These are phyloP conservation scores for Sinocyclocheilus rhinocerous DNA, from an alignment of 2,113 vertebrate species.

Conservation along the genomic window DNA sequence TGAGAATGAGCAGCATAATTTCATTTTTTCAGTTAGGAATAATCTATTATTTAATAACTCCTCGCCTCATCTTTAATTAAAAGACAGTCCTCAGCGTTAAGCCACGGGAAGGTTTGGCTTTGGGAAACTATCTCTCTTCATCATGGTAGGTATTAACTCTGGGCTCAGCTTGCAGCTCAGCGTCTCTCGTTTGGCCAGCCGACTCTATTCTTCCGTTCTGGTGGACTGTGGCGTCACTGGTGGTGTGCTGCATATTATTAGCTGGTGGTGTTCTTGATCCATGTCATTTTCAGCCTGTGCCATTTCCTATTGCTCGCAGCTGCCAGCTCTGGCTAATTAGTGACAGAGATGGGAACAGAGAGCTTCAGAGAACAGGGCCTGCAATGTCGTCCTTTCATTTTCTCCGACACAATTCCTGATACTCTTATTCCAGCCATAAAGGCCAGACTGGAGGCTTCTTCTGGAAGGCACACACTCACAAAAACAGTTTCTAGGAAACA, in stretches of 20 bases:
- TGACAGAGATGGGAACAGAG: constrained; percentile 30
- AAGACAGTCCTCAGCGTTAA: constrained; percentile 34
- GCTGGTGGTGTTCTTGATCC: constrained; percentile 36
- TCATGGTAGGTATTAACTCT: constrained; percentile 10
- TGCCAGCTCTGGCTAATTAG: constrained; percentile 59
- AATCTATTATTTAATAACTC: constrained; percentile 44
- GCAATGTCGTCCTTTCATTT: constrained; percentile 28
- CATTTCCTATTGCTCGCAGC: constrained; percentile 57
- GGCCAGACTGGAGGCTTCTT: constrained; percentile 2
- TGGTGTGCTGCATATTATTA: constrained; percentile 49
- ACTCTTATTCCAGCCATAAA: constrained; percentile 9
- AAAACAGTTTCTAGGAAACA: constrained; percentile 2
- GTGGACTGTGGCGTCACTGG: not conserved
- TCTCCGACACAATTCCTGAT: constrained; percentile 33
- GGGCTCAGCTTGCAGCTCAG: not conserved
- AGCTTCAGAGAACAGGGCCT: constrained; percentile 42
- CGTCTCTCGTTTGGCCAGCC: not conserved
- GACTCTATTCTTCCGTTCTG: constrained; percentile 2
- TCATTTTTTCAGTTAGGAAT: constrained; percentile 34
- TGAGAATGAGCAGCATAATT: not conserved
- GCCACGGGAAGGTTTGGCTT: constrained; percentile 5
- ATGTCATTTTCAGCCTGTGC: constrained; percentile 44
- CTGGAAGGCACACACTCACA: not conserved
- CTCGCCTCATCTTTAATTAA: constrained; percentile 29
- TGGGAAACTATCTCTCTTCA: constrained; percentile 14